phyloP scores from a whole-genome alignment of 2,888 invertebrate species.

The Diaprepes abbreviatus region DNA sequence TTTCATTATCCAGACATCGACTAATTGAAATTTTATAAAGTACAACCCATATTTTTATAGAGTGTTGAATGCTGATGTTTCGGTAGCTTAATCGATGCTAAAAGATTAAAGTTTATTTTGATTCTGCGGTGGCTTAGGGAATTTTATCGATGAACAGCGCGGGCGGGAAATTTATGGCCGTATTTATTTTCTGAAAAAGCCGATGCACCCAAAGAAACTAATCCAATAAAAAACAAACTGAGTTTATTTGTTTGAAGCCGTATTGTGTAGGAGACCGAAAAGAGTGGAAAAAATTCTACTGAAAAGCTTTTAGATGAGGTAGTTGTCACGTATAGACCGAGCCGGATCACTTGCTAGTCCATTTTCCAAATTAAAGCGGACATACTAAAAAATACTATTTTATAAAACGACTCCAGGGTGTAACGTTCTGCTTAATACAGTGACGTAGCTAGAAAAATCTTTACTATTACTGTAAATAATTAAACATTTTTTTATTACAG shows the following conservation, averaged over 20 bases:
- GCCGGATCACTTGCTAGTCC: constrained; percentile 64
- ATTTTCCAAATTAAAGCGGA: constrained; percentile 65
- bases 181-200: constrained; percentile 34
- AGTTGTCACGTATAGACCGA: constrained; percentile 61
- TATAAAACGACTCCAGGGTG: constrained; percentile 42
- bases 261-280: constrained; percentile 30
- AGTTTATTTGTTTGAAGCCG: constrained; percentile 43
- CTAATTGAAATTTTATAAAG: constrained; percentile 26
- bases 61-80: constrained; percentile 6
- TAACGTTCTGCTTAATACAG: constrained; percentile 2
- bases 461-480: too few species aligned
- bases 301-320: constrained; percentile 62
- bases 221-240: constrained; percentile 46
- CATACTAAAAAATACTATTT: constrained; percentile 58
- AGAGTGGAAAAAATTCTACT: constrained; percentile 35
- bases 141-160: constrained; percentile 9
- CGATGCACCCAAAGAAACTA: constrained; percentile 42
- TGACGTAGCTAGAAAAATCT: neutral
- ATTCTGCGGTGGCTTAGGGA: constrained; percentile 16
- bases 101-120: constrained; percentile 37
- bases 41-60: constrained; percentile 11
- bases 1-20: constrained; percentile 21
- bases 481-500: too few species aligned
- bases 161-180: constrained; percentile 29
- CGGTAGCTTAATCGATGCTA: neutral